These are phyloP conservation scores for Chaetoderma sp. DNA, from an alignment of 2,888 invertebrate species.

Conservation along the genomic window DNA sequence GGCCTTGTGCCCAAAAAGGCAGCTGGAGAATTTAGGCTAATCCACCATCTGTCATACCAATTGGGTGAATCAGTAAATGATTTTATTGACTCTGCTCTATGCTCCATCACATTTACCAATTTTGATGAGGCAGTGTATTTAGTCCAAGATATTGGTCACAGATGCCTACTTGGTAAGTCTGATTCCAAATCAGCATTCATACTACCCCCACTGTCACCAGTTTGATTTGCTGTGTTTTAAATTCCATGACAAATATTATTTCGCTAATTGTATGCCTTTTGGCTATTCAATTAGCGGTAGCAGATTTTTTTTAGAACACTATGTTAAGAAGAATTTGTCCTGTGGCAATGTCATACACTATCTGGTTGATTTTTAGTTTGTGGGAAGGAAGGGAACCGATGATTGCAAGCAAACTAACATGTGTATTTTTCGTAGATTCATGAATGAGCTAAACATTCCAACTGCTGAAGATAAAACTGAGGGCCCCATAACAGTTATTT, in stretches of 20 bases:
- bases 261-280: neutral
- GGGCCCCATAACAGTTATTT: neutral
- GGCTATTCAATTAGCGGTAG: neutral
- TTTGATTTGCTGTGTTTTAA: neutral
- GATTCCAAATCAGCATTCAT: neutral
- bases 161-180: neutral
- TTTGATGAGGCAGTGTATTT: neutral
- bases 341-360: neutral
- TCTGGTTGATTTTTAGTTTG: conserved; percentile 7
- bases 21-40: neutral
- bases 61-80: neutral
- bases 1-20: neutral
- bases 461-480: neutral
- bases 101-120: neutral
- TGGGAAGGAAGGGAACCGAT: neutral
- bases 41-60: neutral
- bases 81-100: neutral
- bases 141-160: neutral
- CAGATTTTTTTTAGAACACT: neutral
- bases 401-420: neutral
- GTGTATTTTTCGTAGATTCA: neutral
- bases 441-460: neutral
- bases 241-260: neutral
- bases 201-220: neutral
- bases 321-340: neutral